These are phyloP conservation scores for Enteromius thamalakanensis DNA, from an alignment of 2,797 vertebrate genomes.

Conservation along the genomic window DNA sequence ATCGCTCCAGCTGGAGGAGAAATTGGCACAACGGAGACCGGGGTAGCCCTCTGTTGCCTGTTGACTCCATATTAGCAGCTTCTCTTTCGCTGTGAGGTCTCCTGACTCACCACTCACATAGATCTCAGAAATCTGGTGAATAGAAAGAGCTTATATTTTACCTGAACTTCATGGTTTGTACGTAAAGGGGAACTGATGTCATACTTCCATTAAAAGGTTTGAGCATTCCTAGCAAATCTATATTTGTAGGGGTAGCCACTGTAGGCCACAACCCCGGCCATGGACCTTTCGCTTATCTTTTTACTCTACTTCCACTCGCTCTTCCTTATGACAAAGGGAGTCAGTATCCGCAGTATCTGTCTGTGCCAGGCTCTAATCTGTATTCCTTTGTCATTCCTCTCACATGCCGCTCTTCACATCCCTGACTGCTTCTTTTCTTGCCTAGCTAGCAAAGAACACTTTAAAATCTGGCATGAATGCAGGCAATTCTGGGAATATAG, in stretches of 20 bases:
- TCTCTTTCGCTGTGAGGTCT: conserved; percentile 98
- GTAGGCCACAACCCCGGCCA: background rate
- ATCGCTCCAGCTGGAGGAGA: conserved; percentile 94
- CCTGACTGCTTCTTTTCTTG: conserved; percentile 34
- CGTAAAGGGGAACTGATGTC: background rate
- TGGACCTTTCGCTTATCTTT: conserved; percentile 13
- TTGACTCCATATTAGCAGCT: conserved; percentile 95
- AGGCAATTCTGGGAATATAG: conserved; percentile 66
- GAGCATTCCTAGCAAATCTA: background rate
- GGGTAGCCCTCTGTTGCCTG: conserved; percentile 92
- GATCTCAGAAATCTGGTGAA: conserved; percentile 94
- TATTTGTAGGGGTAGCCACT: background rate
- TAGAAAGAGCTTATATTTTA: background rate
- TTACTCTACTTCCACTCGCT: conserved; percentile 14
- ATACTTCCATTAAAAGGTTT: background rate
- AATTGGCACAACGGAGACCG: conserved; percentile 93
- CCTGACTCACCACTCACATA: conserved; percentile 95
- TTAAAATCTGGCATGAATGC: conserved; percentile 56
- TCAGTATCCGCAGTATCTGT: conserved; percentile 52
- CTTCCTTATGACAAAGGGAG: conserved; percentile 51
- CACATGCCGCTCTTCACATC: conserved; percentile 26
- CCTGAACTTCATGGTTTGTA: background rate
- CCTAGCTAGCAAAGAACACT: conserved; percentile 57
- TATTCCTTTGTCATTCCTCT: conserved; percentile 57
- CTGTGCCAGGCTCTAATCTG: conserved; percentile 60